Evolutionary conservation across 2,888 invertebrate genomes (phyloP), one percentile per base, ranked within the genome.

Genomic region (Lomographa bimaculata): DNA sequence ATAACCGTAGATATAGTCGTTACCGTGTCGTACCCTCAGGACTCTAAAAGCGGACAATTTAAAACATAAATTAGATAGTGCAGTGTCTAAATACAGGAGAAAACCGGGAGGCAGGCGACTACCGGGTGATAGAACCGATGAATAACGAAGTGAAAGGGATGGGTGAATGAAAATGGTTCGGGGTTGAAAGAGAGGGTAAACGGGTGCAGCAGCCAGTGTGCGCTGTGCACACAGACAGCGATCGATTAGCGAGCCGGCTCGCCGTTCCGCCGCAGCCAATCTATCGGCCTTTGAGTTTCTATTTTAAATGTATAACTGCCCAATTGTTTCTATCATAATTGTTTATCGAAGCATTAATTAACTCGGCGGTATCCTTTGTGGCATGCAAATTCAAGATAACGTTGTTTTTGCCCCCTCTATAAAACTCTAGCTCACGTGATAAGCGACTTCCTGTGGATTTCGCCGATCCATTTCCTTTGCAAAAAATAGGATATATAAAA

Each of bases 51-150:
- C 69, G 73, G 60, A 74, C 77, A 79, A 80, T 83, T 84, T 79
- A 76, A 81, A 82, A 82, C 79, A 85, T 84, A 85, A 85, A 87
- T 86, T 87, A 84, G 85, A 83, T 84, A 82, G 82, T 79, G 79
- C 79, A 75, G 76, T 77, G 75, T 84, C 84, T 86, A 86, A 86
- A 87, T 85, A 85, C 79, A 77, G 77, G 78, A 79, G 82, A 78
- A 81, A 66, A 78, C 63, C 64, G 82, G 80, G 81, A 78, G 82
- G 79, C 62, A 71, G 66, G 59, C 64, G 71, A 79, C 83, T 84
- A 79, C 84, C 82, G 83, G 85, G 84, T 82, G 80, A 83, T 80
- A 75, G 76, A 77, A 78, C 75, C 80, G 79, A 79, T 83, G 83
- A 83, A 81, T 83, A 85, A 83, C 79, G 73, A 76, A 79, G 64